Conservation (phyloP, 2,797 vertebrate species). For the Anguilla anguilla region DNA sequence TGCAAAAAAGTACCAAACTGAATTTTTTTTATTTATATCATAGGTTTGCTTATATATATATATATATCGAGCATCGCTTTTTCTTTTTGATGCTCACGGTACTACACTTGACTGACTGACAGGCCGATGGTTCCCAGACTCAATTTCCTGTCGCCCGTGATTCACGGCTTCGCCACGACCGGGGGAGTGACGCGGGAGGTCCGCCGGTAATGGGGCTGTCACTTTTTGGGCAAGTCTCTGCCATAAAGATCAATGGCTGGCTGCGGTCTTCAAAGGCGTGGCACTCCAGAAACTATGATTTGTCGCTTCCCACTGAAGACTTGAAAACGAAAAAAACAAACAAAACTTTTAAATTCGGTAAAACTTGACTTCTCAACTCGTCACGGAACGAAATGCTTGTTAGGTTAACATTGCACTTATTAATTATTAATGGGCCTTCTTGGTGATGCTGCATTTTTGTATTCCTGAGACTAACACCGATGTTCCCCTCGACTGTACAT, state of each 20-base stretch:
- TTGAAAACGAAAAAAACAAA: not conserved
- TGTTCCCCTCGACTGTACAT: not conserved
- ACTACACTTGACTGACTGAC: not conserved
- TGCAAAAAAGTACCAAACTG: not conserved
- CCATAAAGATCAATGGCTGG: not conserved
- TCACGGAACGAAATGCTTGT: not conserved
- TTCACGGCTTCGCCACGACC: not conserved
- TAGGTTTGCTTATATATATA: not conserved
- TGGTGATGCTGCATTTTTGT: not conserved
- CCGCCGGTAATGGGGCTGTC: not conserved
- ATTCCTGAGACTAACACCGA: not conserved
- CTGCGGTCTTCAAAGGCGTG: not conserved
- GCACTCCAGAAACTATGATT: not conserved
- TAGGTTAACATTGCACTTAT: not conserved
- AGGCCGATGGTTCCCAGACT: not conserved
- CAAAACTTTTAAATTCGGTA: not conserved
- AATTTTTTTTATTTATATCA: not conserved
- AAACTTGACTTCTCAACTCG: not conserved
- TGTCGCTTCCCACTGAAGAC: not conserved
- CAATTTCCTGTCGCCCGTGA: not conserved
- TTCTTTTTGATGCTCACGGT: not conserved
- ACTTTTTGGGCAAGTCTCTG: not conserved
- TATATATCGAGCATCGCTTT: not conserved
- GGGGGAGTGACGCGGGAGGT: not conserved
- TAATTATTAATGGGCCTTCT: not conserved